Percentiles rank a stretch among this genome's conserved stretches.
phyloP scores from a whole-genome alignment of 1,140 invertebrate species.

The Drosophila kepulauana region DNA sequence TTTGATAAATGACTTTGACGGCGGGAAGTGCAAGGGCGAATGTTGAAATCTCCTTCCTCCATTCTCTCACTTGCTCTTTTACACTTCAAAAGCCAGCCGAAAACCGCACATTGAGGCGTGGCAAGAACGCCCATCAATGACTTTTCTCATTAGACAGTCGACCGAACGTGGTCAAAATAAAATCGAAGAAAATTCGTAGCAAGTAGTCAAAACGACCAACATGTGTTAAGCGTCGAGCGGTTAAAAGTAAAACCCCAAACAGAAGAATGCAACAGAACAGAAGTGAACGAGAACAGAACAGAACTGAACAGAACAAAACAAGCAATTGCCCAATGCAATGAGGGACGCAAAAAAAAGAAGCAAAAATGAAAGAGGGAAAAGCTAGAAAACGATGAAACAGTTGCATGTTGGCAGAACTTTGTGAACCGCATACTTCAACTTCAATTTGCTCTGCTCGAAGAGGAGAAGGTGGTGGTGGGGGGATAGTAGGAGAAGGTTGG shows the following conservation, averaged over 20 bases:
- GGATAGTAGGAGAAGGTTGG: conserved; percentile 12
- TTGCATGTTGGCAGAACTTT: conserved; percentile 78
- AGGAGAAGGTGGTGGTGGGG: neutral
- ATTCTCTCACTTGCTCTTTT: no score
- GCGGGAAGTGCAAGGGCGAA: conserved; percentile 15
- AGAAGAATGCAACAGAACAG: conserved; percentile 18
- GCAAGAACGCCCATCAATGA: conserved; percentile 56
- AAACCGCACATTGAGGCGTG: conserved; percentile 50
- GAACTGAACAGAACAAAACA: conserved; percentile 60
- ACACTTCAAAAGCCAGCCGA: conserved; percentile 3
- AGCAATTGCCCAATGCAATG: conserved; percentile 73
- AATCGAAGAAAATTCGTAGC: conserved; percentile 54
- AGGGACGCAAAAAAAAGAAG: conserved; percentile 40
- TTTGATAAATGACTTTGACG: conserved; percentile 80
- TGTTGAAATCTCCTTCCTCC: neutral
- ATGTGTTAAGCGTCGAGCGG: conserved; percentile 69
- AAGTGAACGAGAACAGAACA: conserved; percentile 58
- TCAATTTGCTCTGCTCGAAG: conserved; percentile 67
- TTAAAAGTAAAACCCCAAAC: conserved; percentile 46
- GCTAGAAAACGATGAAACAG: conserved; percentile 48
- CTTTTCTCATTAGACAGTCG: conserved; percentile 75
- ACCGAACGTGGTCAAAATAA: conserved; percentile 65
- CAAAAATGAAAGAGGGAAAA: conserved; percentile 13
- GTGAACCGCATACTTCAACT: conserved; percentile 79
- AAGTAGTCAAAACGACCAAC: conserved; percentile 56